phyloP scores from a whole-genome alignment of 2,797 vertebrate genomes.

The Crenichthys baileyi region DNA sequence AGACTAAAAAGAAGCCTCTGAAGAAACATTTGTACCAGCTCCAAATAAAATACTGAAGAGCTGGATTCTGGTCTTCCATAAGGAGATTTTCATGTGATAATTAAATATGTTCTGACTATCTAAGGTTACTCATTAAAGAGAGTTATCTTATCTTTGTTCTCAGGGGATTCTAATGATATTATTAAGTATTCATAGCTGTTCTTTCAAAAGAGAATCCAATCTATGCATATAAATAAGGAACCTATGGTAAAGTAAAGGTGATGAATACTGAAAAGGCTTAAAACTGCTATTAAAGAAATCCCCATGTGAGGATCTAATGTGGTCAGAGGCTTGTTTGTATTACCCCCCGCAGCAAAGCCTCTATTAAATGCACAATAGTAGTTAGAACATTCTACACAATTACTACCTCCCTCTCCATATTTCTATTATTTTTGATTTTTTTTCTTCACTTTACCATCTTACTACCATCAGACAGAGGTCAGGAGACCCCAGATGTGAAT shows the following conservation, averaged over 20 bases:
- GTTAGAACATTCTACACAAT: constrained; percentile 31
- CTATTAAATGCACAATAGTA: constrained; percentile 53
- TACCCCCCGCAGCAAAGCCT: constrained; percentile 28
- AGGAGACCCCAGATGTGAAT: constrained; percentile 52
- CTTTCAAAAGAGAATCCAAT: constrained; percentile 46
- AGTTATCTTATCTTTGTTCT: constrained; percentile 24
- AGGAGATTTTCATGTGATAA: constrained; percentile 4
- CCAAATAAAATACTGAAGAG: background rate
- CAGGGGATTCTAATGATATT: constrained; percentile 23
- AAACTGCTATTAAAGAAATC: constrained; percentile 36
- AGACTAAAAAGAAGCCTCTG: constrained; percentile 40
- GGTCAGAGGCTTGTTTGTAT: constrained; percentile 32
- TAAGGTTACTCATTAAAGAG: constrained; percentile 18
- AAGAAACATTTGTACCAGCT: constrained; percentile 30
- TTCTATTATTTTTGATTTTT: constrained; percentile 17
- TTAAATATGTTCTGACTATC: constrained; percentile 10
- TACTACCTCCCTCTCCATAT: constrained; percentile 33
- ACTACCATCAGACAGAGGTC: constrained; percentile 63
- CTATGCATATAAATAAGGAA: constrained; percentile 49
- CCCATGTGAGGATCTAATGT: constrained; percentile 22
- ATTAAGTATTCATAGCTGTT: constrained; percentile 25
- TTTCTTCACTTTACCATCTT: background rate
- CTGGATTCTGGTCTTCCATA: constrained; percentile 3
- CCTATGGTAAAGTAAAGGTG: constrained; percentile 25
- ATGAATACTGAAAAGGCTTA: constrained; percentile 37